phyloP scores from a whole-genome alignment of 2,797 vertebrate genomes.

The Trachops cirrhosus region DNA sequence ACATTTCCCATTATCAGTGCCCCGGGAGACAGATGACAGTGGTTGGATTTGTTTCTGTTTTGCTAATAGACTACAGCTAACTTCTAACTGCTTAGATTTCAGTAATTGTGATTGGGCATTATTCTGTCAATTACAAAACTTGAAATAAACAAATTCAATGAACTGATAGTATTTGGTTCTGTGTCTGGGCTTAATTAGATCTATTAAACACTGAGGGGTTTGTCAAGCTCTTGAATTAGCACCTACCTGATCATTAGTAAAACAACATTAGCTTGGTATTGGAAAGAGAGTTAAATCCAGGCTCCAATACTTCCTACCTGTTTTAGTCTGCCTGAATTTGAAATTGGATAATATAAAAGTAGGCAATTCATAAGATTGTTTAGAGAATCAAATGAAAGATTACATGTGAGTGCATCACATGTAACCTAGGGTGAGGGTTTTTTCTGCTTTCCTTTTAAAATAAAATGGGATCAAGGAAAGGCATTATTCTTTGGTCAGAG shows the following conservation, averaged over 20 bases:
- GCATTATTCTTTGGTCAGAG: not conserved
- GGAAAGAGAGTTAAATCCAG: not conserved
- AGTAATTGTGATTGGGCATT: not conserved
- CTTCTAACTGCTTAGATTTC: not conserved
- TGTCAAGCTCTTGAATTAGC: not conserved
- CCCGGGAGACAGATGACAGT: not conserved
- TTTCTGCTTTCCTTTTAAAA: not conserved
- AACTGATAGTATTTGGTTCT: not conserved
- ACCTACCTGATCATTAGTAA: not conserved
- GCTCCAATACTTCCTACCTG: not conserved
- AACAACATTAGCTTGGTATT: not conserved
- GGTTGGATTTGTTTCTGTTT: not conserved
- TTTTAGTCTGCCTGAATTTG: not conserved
- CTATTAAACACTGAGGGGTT: not conserved
- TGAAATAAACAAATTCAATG: constrained; percentile 30
- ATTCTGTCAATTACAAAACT: not conserved
- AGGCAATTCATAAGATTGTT: not conserved
- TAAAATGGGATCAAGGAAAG: not conserved
- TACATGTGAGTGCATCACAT: not conserved
- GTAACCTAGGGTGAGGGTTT: not conserved
- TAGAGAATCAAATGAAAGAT: not conserved
- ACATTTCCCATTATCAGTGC: not conserved
- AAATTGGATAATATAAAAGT: not conserved
- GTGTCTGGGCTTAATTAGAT: not conserved
- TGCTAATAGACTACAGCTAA: not conserved